Conservation (phyloP, 1,140 invertebrate species). For the Aradophagus sp. region DNA sequence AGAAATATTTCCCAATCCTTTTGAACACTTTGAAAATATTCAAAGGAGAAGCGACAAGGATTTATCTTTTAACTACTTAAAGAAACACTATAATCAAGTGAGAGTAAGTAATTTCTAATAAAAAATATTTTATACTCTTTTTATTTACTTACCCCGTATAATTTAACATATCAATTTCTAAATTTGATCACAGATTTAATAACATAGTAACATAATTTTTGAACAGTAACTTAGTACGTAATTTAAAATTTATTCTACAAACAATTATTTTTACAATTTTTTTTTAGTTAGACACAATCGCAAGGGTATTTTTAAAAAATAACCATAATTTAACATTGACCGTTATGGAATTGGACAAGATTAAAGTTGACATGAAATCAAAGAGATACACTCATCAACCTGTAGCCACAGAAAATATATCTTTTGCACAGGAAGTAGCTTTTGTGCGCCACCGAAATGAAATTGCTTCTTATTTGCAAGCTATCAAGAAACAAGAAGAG, state of each 20-base stretch:
- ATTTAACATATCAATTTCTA: too few relatives aligned
- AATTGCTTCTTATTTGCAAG: conserved; percentile 68
- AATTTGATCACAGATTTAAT: too few relatives aligned
- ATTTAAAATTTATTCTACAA: too few relatives aligned
- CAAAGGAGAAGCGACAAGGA: conserved; percentile 62
- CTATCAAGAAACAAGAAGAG: conserved; percentile 60
- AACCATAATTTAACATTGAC: conserved; percentile 63
- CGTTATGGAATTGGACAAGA: conserved; percentile 39
- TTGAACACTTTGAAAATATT: conserved; percentile 72
- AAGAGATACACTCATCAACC: conserved; percentile 25
- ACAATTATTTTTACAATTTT: neutral
- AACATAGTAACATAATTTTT: too few relatives aligned
- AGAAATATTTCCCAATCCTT: conserved; percentile 76
- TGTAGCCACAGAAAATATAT: conserved; percentile 63
- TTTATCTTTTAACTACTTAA: conserved; percentile 66
- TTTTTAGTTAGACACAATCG: conserved; percentile 29
- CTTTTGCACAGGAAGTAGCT: conserved; percentile 74
- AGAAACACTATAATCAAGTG: conserved; percentile 57
- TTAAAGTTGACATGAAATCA: conserved; percentile 51
- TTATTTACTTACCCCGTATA: too few relatives aligned
- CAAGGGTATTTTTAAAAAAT: conserved; percentile 37
- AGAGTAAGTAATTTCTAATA: conserved; percentile 44
- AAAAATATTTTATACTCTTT: too few relatives aligned
- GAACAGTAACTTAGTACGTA: too few relatives aligned
- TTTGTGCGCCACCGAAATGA: conserved; percentile 72